Conservation (phyloP, 2,113 vertebrate genomes). For the Apteryx owenii region DNA sequence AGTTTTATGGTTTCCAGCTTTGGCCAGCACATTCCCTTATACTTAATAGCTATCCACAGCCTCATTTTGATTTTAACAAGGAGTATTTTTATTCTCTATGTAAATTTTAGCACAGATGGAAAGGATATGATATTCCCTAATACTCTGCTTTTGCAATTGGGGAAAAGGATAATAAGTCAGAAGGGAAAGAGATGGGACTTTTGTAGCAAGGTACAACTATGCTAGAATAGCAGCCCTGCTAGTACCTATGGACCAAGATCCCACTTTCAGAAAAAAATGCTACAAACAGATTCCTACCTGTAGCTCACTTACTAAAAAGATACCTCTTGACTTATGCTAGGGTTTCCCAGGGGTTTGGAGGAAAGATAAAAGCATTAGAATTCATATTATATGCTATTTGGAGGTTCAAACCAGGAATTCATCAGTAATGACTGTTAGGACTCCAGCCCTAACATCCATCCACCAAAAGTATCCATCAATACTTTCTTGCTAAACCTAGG, state of each 20-base stretch:
- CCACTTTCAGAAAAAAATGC: not conserved
- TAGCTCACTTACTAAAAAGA: not conserved
- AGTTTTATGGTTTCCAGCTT: not conserved
- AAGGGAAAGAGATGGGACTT: not conserved
- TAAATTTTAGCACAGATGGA: not conserved
- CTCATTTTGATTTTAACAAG: not conserved
- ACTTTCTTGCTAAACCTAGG: not conserved
- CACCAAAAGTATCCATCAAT: not conserved
- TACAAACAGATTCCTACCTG: not conserved
- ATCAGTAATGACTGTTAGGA: not conserved
- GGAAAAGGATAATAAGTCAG: not conserved
- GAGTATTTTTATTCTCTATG: not conserved
- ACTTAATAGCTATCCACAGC: not conserved
- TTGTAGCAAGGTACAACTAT: not conserved
- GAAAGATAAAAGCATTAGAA: not conserved
- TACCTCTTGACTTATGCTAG: not conserved
- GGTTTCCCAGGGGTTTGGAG: not conserved
- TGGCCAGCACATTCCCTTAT: not conserved
- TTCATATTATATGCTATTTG: not conserved
- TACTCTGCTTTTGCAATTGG: not conserved
- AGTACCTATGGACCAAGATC: not conserved
- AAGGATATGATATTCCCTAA: not conserved
- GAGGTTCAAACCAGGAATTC: not conserved
- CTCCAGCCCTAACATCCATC: not conserved
- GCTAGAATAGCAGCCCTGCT: not conserved